Percentiles rank a stretch among this genome's conserved stretches.
These are phyloP conservation scores for Telmatherina bonti DNA, from an alignment of 2,797 vertebrate genomes.

Conservation along the genomic window DNA sequence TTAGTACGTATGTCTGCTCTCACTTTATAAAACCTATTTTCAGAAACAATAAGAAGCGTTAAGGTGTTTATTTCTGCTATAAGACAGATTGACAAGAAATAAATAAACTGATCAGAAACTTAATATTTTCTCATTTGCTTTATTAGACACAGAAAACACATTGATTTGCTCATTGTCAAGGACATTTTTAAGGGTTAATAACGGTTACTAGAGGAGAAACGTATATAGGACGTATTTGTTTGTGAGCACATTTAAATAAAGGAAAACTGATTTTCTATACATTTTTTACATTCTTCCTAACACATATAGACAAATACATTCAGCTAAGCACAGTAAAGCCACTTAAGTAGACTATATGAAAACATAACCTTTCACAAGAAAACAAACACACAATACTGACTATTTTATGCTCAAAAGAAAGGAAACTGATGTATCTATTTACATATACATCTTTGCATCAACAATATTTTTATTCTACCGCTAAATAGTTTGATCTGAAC, in stretches of 20 bases:
- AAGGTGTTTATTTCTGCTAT: neutral
- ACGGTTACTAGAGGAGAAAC: slow-evolving; percentile 2
- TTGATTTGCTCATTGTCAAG: slow-evolving; percentile 1
- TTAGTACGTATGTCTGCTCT: neutral
- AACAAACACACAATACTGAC: neutral
- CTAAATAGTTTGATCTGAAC: slow-evolving; percentile 7
- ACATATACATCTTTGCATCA: neutral
- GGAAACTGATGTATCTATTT: neutral
- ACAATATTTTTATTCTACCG: neutral
- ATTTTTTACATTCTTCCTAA: slow-evolving; percentile 8
- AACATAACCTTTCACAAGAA: slow-evolving; percentile 12
- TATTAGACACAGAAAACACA: slow-evolving; percentile 42
- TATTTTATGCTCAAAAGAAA: slow-evolving; percentile 4
- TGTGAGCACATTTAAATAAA: slow-evolving; percentile 6
- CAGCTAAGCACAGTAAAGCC: slow-evolving; percentile 12
- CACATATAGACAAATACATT: neutral
- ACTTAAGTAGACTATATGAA: slow-evolving; percentile 15
- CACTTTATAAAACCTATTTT: neutral
- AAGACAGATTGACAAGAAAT: neutral
- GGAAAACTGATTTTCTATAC: neutral
- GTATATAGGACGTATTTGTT: neutral
- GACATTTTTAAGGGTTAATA: slow-evolving; percentile 13
- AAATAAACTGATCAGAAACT: neutral
- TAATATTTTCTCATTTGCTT: slow-evolving; percentile 24
- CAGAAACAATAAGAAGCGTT: neutral